Evolutionary conservation across 2,888 invertebrate species (phyloP).

Genomic region (Apamea anceps): DNA sequence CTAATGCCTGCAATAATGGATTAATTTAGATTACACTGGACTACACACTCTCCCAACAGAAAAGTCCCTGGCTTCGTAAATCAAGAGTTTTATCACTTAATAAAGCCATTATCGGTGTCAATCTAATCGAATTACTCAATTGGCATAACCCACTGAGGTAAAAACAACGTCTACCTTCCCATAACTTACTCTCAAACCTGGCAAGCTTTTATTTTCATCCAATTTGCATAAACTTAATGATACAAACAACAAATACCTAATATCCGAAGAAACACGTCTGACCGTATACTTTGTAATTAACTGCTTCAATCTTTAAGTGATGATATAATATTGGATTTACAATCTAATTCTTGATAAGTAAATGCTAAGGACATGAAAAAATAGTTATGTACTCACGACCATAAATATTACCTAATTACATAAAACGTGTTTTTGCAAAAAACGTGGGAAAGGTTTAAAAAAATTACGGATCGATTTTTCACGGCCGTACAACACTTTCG

Average conservation of each 20-base stretch:
- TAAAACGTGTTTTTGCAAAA: background rate
- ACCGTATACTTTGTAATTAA: background rate
- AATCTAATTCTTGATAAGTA: constrained; percentile 27
- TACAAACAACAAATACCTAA: background rate
- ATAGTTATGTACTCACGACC: background rate
- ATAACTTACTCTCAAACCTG: background rate
- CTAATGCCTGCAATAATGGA: background rate
- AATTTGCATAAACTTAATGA: constrained; percentile 16
- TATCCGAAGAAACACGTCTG: background rate
- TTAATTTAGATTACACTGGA: background rate
- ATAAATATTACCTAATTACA: constrained; percentile 20
- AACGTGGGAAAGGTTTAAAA: no score
- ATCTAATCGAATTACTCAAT: background rate
- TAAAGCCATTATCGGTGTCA: background rate
- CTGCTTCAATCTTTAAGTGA: background rate
- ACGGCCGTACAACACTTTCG: no score
- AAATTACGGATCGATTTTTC: no score
- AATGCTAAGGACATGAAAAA: constrained; percentile 30
- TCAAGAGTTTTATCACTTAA: background rate
- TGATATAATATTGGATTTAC: constrained; percentile 16
- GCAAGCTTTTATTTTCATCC: background rate
- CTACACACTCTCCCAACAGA: no score
- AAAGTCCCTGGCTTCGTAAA: no score
- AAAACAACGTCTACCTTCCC: background rate
- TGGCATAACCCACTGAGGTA: background rate